Evolutionary conservation across 2,797 vertebrate species (phyloP).

Genomic region (Acanthurus lineatus): DNA sequence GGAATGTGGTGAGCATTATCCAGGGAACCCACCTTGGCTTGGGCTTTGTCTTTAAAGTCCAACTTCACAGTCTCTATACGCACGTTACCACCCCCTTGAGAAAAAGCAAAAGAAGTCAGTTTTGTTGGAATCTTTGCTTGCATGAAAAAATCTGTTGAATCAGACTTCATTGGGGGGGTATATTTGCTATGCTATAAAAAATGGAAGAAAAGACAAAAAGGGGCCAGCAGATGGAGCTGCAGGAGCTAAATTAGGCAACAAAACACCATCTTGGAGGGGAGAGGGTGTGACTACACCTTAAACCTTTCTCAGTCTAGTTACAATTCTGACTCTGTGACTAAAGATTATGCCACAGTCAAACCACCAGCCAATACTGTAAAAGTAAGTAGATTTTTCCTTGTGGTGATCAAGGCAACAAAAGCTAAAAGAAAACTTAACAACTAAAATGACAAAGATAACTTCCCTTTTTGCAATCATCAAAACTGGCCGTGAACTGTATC

Average conservation of each 20-base stretch:
- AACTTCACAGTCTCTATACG: slow-evolving; percentile 98
- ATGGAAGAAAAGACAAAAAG: neutral
- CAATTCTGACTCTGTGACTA: no score
- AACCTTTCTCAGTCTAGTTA: neutral
- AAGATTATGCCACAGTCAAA: no score
- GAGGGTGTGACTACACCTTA: neutral
- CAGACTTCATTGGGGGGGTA: neutral
- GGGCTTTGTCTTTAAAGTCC: slow-evolving; percentile 99
- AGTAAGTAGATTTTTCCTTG: no score
- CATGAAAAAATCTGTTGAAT: neutral
- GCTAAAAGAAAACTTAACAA: no score
- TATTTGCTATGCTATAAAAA: neutral
- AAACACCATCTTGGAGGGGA: neutral
- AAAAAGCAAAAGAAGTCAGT: slow-evolving; percentile 6
- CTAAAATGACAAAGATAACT: no score
- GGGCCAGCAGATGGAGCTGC: slow-evolving; percentile 75
- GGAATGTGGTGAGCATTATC: slow-evolving; percentile 95
- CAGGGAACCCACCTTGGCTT: slow-evolving; percentile 97
- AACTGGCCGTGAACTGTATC: neutral
- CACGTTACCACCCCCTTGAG: slow-evolving; percentile 93
- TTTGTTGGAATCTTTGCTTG: neutral
- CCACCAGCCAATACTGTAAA: no score
- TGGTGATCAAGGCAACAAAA: no score
- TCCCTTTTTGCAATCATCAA: no score
- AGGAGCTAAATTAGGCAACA: slow-evolving; percentile 15